Conservation (phyloP, 2,113 vertebrate species). For the Regulus satrapa region DNA sequence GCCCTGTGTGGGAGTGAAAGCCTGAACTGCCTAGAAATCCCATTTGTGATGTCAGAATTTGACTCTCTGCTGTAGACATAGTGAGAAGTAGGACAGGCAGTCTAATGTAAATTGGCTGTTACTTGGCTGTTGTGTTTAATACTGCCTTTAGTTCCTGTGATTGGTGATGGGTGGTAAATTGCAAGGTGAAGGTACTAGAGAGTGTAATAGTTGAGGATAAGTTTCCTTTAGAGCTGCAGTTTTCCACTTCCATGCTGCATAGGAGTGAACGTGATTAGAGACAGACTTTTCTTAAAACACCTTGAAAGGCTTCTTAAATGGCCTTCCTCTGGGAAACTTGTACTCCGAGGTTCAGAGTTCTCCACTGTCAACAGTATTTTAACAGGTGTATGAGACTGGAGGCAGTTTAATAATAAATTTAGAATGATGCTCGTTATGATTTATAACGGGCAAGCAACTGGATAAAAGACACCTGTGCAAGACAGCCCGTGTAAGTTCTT, state of each 20-base stretch:
- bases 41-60: neutral
- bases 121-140: neutral
- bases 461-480: neutral
- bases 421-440: neutral
- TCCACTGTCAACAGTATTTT: neutral
- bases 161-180: neutral
- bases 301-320: neutral
- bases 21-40: neutral
- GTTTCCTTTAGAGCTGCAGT: neutral
- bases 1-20: neutral
- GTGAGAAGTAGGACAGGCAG: neutral
- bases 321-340: neutral
- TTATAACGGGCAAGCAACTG: neutral
- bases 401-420: neutral
- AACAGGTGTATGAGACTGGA: neutral
- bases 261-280: neutral
- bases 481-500: neutral
- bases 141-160: neutral
- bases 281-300: neutral
- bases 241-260: accelerated
- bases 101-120: neutral
- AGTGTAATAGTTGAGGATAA: neutral
- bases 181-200: neutral
- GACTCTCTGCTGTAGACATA: neutral
- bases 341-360: neutral